Evolutionary conservation across 2,888 invertebrate genomes (phyloP), one percentile per base, ranked within the genome.

Genomic region (Tryphoninae sp.): DNA sequence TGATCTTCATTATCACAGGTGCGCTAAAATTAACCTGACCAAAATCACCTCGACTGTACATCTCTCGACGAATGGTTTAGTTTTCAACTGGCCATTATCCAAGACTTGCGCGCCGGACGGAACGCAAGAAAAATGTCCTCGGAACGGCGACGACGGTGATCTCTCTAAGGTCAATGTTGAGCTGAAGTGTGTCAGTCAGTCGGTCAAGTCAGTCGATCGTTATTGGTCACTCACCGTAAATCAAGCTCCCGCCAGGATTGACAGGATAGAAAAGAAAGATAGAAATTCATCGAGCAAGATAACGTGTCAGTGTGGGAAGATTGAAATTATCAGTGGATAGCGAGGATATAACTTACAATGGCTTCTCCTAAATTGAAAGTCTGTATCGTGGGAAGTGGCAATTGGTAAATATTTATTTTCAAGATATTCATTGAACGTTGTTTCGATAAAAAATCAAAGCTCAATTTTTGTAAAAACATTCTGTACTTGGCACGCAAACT

Each of bases 371-470:
- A 92, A 86, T 93, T 92, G 86, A 93, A 91, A 86, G 92, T 94
- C 64, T 93, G 93, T 88, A 93, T 93, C 87, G 92, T 94, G 65
- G 93, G 93, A 79, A 94, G 93, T 80, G 93, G 93, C 80, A 93
- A 93, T 88, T 93, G 93, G 93, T 93, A 91, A 91, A 90, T 86
- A 71, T 78, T 49, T 64, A 19, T 77, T 76, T 58, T 68, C 26
- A 73, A 49, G 49, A 8, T 40, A 22, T 45, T 42, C 16, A 68
- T 76, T 61, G 53, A 73, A 16, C 7, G 2, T 55, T 55, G n/a
- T 55, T 55, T 19, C 16, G 7, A 55, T 55, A 55, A n/a, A 55
- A 19, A 13, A 19, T 16, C 40, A 45, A 26, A 59, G 7, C 23
- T 2, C n/a, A 19, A 33, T 59, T 19, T 7, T 51, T 22, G 19